Evolutionary conservation across 2,888 invertebrate genomes (phyloP), one percentile per base, ranked within the genome.

Genomic region (Dolomedes plantarius): DNA sequence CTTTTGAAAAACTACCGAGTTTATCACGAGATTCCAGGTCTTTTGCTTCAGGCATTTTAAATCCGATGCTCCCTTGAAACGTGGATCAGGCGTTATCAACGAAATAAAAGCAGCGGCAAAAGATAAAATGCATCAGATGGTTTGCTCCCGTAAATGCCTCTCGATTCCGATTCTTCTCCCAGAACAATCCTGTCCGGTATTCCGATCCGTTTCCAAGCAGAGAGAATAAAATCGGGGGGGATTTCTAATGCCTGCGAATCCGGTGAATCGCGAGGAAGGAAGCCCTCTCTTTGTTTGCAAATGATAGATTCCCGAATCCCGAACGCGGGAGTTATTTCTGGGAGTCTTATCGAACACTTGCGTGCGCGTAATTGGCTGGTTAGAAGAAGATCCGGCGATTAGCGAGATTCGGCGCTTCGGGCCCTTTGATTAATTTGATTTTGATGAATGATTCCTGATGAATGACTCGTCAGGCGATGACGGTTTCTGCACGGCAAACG

Each of bases 361-460:
- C 56, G 56, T 56, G 23, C 2, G 23, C 23, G 19, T 56, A 56
- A 56, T 56, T 56, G 19, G 23, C 56, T 56, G 23, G 56, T 11
- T n/a, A 46, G 41, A 46, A 19, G 56, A 56, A 56, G 56, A 56
- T 56, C 56, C 56, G 56, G 56, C 56, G 56, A 56, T 56, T 19
- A 56, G 23, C 56, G 7, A 16, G 56, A 56, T 56, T n/a, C 16
- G 56, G 19, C n/a, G 23, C 56, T 56, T 56, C 56, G 56, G 19
- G n/a, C 5, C 11, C 11, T 11, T 23, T 23, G 56, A 56, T 56
- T 56, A 56, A 56, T 56, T 56, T 56, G 56, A 56, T 56, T 56
- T 56, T 56, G 56, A 56, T 56, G 56, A 56, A 56, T 56, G 56
- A 56, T 23, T 56, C 56, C 5, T 56, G 56, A 56, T 56, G 56